phyloP scores from a whole-genome alignment of 2,888 invertebrate genomes.

The Harpalus rubripes region DNA sequence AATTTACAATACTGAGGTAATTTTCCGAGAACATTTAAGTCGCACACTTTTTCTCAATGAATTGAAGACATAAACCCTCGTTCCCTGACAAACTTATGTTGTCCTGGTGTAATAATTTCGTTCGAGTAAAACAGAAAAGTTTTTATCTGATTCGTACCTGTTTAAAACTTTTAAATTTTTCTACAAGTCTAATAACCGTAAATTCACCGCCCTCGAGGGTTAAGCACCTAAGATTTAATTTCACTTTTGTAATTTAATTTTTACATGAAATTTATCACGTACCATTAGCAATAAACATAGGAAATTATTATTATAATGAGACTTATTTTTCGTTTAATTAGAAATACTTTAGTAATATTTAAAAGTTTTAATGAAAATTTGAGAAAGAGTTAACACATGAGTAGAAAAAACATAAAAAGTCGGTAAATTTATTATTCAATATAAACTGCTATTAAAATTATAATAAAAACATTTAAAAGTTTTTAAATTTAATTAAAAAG shows the following conservation, averaged over 20 bases:
- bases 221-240: constrained; percentile 60
- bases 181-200: constrained; percentile 57
- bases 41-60: not conserved
- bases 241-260: constrained; percentile 48
- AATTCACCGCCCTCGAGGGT: constrained; percentile 29
- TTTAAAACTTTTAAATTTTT: constrained; percentile 57
- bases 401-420: too few relatives aligned
- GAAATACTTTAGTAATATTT: too few relatives aligned
- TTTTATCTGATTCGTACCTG: constrained; percentile 55
- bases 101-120: constrained; percentile 31
- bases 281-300: constrained; percentile 24
- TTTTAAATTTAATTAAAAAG: too few relatives aligned
- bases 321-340: not conserved
- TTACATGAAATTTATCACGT: constrained; percentile 4
- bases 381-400: too few relatives aligned
- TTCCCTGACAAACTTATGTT: constrained; percentile 35
- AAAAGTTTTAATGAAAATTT: too few relatives aligned
- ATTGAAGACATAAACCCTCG: constrained; percentile 32
- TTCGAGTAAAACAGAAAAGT: constrained; percentile 42
- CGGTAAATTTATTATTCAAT: too few relatives aligned
- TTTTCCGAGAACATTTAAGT: not conserved
- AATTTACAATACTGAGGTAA: not conserved
- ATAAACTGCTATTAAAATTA: too few relatives aligned
- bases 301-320: constrained; percentile 7
- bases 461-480: too few relatives aligned